A percentile compares a stretch with the other conserved stretches of the same genome.
Conservation (phyloP, 1,140 invertebrate species). For the Bilobella aurantiaca region DNA sequence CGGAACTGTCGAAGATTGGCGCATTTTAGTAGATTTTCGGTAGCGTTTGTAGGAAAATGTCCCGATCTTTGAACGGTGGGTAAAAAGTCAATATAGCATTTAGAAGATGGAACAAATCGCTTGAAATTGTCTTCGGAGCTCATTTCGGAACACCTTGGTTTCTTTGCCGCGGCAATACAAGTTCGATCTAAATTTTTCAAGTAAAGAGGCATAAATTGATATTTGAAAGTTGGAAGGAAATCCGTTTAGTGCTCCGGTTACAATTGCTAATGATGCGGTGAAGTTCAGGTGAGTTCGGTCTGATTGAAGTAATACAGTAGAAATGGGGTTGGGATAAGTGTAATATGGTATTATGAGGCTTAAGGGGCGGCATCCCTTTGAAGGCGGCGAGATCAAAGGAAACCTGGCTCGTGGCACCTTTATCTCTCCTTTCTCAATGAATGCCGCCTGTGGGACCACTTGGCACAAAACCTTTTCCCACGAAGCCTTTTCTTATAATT, state of each 20-base stretch:
- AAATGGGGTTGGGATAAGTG: neutral
- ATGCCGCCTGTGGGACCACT: slow-evolving; percentile 18
- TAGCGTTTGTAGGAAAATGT: neutral
- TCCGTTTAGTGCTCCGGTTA: too few relatives aligned
- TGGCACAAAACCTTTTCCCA: slow-evolving; percentile 30
- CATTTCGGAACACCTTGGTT: slow-evolving; percentile 32
- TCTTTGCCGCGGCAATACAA: slow-evolving; percentile 28
- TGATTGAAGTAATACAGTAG: neutral
- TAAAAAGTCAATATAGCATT: slow-evolving; percentile 32
- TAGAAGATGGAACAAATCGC: neutral
- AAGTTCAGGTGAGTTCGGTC: neutral
- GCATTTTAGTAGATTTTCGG: slow-evolving; percentile 28
- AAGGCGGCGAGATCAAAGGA: slow-evolving; percentile 34
- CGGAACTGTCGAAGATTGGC: slow-evolving; percentile 38
- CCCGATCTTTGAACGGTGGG: slow-evolving; percentile 24
- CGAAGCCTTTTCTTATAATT: slow-evolving; percentile 17
- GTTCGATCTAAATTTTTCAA: slow-evolving; percentile 26
- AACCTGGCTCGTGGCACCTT: slow-evolving; percentile 35
- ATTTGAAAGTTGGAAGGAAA: too few relatives aligned
- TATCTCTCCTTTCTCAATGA: slow-evolving; percentile 13
- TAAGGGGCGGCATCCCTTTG: slow-evolving; percentile 38
- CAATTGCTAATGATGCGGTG: slow-evolving; percentile 1
- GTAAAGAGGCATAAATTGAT: too few relatives aligned
- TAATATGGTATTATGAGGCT: slow-evolving; percentile 37
- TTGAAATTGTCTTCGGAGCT: neutral